phyloP scores from a whole-genome alignment of 1,140 invertebrate species.

The Drosophila leontia region DNA sequence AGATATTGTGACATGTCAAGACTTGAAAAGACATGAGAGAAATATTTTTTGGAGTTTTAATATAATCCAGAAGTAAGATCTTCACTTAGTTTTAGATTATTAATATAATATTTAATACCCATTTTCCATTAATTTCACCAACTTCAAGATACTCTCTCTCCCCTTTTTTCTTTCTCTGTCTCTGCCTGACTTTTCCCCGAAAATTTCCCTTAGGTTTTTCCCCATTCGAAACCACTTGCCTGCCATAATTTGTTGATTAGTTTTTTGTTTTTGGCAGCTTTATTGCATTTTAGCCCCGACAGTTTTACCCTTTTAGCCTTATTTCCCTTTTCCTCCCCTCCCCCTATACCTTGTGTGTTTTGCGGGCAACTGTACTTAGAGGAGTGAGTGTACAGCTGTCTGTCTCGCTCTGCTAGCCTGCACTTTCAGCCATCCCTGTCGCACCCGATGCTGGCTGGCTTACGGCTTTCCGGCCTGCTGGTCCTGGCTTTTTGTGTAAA shows the following conservation, averaged over 20 bases:
- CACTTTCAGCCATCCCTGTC: background rate
- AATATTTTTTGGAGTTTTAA: no score
- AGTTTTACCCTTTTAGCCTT: slow-evolving; percentile 4
- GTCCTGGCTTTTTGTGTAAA: slow-evolving; percentile 44
- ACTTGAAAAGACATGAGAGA: no score
- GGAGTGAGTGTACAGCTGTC: background rate
- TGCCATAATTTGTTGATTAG: slow-evolving; percentile 61
- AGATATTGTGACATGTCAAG: no score
- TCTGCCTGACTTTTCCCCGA: background rate
- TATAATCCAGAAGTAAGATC: background rate
- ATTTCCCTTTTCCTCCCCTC: no score
- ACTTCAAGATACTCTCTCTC: background rate
- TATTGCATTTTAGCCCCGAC: slow-evolving; percentile 39
- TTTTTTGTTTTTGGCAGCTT: slow-evolving; percentile 39
- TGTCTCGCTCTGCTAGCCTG: background rate
- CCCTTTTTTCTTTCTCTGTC: background rate
- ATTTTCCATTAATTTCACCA: background rate
- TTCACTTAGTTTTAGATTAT: background rate
- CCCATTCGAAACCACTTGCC: slow-evolving; percentile 26
- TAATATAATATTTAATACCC: background rate
- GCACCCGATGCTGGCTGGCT: background rate
- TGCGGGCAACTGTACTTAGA: slow-evolving; percentile 49
- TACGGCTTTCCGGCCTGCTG: slow-evolving; percentile 26
- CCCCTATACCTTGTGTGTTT: slow-evolving; percentile 11
- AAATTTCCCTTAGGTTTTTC: slow-evolving; percentile 1